phyloP scores from a whole-genome alignment of 2,797 vertebrate species.

The Sebastes minor region DNA sequence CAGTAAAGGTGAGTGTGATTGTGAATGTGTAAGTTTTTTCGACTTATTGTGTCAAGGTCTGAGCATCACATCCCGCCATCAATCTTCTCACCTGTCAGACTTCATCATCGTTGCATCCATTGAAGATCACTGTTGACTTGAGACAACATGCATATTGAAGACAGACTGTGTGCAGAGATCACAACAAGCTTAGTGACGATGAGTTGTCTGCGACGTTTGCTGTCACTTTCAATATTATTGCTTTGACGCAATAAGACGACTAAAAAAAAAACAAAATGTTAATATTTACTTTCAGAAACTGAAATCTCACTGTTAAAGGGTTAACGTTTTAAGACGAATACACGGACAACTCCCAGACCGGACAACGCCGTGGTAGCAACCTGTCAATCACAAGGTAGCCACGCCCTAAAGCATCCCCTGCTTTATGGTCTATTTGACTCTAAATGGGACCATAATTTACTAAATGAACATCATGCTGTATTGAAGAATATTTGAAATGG shows the following conservation, averaged over 20 bases:
- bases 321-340: no score
- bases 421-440: no score
- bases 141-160: constrained; percentile 2
- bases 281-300: no score
- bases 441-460: no score
- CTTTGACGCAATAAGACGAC: not conserved
- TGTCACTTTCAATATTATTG: not conserved
- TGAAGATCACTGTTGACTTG: constrained; percentile 26
- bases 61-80: constrained; percentile 33
- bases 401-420: no score
- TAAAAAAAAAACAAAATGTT: no score
- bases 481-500: not conserved
- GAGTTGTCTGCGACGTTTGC: not conserved
- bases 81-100: constrained; percentile 54
- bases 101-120: constrained; percentile 24
- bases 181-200: not conserved
- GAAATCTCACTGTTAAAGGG: no score
- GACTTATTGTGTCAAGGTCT: constrained; percentile 38
- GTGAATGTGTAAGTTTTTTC: not conserved
- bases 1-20: constrained; percentile 3
- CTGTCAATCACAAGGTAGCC: no score
- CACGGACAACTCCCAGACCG: no score
- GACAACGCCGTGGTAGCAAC: no score
- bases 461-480: not conserved
- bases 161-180: constrained; percentile 6